Evolutionary conservation across 1,140 invertebrate genomes (phyloP), one percentile per base, ranked within the genome.

Genomic region (Brachystomella parvula): DNA sequence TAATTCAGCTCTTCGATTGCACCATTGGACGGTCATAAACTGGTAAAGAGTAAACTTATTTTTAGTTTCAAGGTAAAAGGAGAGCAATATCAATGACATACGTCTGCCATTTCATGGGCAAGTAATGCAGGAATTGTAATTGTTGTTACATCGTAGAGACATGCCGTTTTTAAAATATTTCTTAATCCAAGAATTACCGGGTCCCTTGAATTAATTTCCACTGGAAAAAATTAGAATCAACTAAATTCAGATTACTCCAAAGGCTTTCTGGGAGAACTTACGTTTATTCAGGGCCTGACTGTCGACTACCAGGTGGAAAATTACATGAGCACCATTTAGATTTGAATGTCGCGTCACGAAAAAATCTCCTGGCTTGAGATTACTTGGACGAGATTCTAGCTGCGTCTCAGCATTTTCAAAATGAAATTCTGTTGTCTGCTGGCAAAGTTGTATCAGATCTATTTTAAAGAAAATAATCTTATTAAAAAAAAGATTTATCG

Each of bases 21-120:
- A 98, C 95, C 95, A 98, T 24, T 87, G 86, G 44, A 94, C 88
- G 2, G 94, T 98, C 92, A 97, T 97, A 75, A 94, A 91, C 89
- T 89, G 74, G 59, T 79, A 80, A 33, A 33, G 19, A 66, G 73
- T 66, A 69, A 61, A 58, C 30, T 53, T 15, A 64, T 2, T 61
- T 35, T 32, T 2, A 1, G 47, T 17, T 19, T 39, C 15, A 58
- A 32, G 9, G 12, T 53, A 3, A 53, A 21, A 21, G 15, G 9
- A 26, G 6, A 19, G 21, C 32, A 30, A 56, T 1, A n/a, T 47
- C 47, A 61, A 1, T 53, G 44, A 71, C 70, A 77, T 81, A 91
- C 90, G 82, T 96, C 93, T n/a, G 88, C 86, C 84, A 96, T 89
- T 80, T 95, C 90, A 78, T 97, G 92, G 2, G 89, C 84, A 35